Conservation (phyloP, 2,888 invertebrate species). For the Drosophila rubida region DNA sequence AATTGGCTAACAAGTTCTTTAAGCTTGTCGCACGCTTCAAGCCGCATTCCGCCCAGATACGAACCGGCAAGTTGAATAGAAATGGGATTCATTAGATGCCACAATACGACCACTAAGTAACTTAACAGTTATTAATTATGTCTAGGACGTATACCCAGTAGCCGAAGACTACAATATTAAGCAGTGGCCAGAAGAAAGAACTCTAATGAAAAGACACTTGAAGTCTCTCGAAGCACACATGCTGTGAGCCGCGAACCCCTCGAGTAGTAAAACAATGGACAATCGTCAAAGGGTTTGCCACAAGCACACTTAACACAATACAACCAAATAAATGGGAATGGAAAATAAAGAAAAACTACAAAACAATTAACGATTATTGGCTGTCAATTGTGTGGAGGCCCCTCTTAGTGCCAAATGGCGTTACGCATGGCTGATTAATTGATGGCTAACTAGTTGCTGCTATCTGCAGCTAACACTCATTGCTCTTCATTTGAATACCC, state of each 20-base stretch:
- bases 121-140: constrained; percentile 73
- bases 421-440: constrained; percentile 73
- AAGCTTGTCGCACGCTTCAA: constrained; percentile 27
- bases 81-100: constrained; percentile 71
- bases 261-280: constrained; percentile 55
- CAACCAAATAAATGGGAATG: constrained; percentile 12
- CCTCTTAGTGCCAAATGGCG: constrained; percentile 75
- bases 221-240: constrained; percentile 56
- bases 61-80: constrained; percentile 21
- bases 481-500: background rate
- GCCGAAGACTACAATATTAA: constrained; percentile 27
- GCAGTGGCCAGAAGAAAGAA: constrained; percentile 42
- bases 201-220: constrained; percentile 57
- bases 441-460: constrained; percentile 37
- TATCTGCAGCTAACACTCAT: constrained; percentile 13
- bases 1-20: constrained; percentile 39
- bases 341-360: constrained; percentile 25
- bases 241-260: constrained; percentile 44
- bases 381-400: constrained; percentile 56
- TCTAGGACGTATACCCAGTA: constrained; percentile 53
- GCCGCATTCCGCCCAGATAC: constrained; percentile 40
- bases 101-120: constrained; percentile 63
- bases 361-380: constrained; percentile 74
- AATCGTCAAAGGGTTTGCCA: constrained; percentile 52
- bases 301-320: constrained; percentile 26